Evolutionary conservation across 2,888 invertebrate genomes (phyloP).

Genomic region (Chymomyza amoena): DNA sequence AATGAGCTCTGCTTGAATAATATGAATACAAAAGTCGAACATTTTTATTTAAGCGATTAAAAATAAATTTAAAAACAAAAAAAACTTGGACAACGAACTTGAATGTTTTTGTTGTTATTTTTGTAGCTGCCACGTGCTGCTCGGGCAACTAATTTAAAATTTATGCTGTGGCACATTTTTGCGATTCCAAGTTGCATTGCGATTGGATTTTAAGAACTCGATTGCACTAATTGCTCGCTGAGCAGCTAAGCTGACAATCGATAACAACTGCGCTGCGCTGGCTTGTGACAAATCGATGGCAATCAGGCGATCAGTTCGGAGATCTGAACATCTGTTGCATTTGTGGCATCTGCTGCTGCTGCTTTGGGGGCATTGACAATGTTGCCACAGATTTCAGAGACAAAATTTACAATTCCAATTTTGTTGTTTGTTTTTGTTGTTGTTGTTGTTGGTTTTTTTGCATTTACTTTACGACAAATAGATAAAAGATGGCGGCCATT

Average conservation of each 20-base stretch:
- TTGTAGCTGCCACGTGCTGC: not conserved
- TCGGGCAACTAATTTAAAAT: not conserved
- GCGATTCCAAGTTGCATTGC: not conserved
- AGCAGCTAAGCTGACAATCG: conserved; percentile 1
- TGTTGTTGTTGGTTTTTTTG: not conserved
- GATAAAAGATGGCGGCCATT: conserved; percentile 27
- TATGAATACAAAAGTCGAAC: no score
- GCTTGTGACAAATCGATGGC: conserved; percentile 23
- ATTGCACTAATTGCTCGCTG: conserved; percentile 3
- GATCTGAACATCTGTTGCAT: conserved; percentile 50
- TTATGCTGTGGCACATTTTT: not conserved
- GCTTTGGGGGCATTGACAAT: conserved; percentile 42
- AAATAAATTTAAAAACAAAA: no score
- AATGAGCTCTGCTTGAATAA: no score
- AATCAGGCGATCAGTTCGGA: not conserved
- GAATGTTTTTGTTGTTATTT: not conserved
- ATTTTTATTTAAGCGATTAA: conserved; percentile 1
- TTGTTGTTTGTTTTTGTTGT: conserved; percentile 14
- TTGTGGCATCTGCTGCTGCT: conserved; percentile 13
- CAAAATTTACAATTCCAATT: conserved; percentile 54
- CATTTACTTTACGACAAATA: conserved; percentile 17
- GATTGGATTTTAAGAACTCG: not conserved
- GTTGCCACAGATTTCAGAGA: conserved; percentile 11
- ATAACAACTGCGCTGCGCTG: no score
- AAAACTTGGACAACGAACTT: conserved; percentile 43